A percentile compares a stretch with the other conserved stretches of the same genome.
phyloP scores from a whole-genome alignment of 2,797 vertebrate genomes.

The Xenopus petersii region DNA sequence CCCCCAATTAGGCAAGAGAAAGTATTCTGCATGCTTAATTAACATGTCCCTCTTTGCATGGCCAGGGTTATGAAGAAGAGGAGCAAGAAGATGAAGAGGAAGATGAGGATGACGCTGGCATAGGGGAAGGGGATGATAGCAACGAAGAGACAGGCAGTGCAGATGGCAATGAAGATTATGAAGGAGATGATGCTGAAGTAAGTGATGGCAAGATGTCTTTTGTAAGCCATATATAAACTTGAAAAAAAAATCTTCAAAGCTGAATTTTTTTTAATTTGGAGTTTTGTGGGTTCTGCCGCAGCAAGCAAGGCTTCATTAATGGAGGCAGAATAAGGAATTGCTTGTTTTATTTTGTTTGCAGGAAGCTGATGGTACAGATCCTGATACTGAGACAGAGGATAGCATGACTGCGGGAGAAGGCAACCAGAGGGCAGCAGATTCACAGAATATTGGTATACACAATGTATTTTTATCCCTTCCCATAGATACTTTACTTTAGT shows the following conservation, averaged over 20 bases:
- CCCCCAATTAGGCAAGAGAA: too few species aligned
- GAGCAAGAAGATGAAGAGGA: slow-evolving; percentile 80
- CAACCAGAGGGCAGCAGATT: slow-evolving; percentile 86
- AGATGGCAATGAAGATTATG: slow-evolving; percentile 86
- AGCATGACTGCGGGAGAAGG: slow-evolving; percentile 87
- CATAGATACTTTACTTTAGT: too few species aligned
- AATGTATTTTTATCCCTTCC: too few species aligned
- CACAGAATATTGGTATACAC: slow-evolving; percentile 83
- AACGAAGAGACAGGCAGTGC: slow-evolving; percentile 86
- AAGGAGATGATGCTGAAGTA: slow-evolving; percentile 89
- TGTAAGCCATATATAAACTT: too few species aligned
- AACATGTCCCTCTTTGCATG: neutral
- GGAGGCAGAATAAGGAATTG: too few species aligned
- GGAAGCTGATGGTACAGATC: slow-evolving; percentile 89
- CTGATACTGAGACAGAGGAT: slow-evolving; percentile 92
- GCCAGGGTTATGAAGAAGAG: slow-evolving; percentile 85
- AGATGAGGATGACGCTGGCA: slow-evolving; percentile 82
- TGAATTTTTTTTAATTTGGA: too few species aligned
- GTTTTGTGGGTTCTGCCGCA: too few species aligned
- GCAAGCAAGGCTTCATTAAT: too few species aligned
- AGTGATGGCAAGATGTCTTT: slow-evolving; percentile 7
- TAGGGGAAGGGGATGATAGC: slow-evolving; percentile 90
- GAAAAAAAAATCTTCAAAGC: too few species aligned
- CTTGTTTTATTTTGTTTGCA: slow-evolving; percentile 50
- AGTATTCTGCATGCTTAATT: too few species aligned